Evolutionary conservation across 2,797 vertebrate genomes (phyloP).

Genomic region (Crenichthys baileyi): DNA sequence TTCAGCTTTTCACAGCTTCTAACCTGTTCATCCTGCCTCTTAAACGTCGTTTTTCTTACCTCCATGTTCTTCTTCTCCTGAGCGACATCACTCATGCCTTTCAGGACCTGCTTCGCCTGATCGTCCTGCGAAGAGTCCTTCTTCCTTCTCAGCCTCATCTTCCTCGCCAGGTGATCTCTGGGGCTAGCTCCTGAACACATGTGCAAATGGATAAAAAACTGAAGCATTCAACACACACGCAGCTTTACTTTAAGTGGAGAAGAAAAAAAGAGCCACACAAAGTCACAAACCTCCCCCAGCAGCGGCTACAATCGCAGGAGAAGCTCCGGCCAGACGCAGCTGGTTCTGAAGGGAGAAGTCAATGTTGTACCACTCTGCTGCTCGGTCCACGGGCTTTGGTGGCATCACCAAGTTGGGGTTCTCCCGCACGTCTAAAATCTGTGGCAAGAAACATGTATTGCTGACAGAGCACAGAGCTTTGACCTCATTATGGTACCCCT

Average conservation of each 20-base stretch:
- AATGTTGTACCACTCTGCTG: conserved; percentile 96
- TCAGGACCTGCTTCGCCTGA: conserved; percentile 97
- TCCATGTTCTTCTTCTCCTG: conserved; percentile 94
- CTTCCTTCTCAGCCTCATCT: conserved; percentile 91
- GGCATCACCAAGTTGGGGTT: conserved; percentile 98
- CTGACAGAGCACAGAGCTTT: neutral
- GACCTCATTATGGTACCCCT: neutral
- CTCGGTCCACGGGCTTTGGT: conserved; percentile 89
- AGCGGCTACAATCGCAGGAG: conserved; percentile 91
- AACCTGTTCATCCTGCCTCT: neutral
- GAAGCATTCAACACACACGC: neutral
- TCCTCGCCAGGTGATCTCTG: conserved; percentile 91
- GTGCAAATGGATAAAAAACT: conserved; percentile 6
- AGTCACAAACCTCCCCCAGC: conserved; percentile 84
- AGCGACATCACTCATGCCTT: conserved; percentile 96
- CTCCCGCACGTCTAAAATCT: conserved; percentile 95
- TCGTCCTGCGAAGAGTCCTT: conserved; percentile 94
- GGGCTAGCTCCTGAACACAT: conserved; percentile 83
- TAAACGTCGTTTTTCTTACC: conserved; percentile 70
- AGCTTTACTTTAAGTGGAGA: neutral
- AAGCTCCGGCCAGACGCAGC: conserved; percentile 93
- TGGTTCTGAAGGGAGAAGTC: conserved; percentile 99
- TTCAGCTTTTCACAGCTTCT: neutral
- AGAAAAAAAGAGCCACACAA: neutral
- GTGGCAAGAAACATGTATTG: neutral